Percentiles rank a stretch among this genome's conserved stretches.
Evolutionary conservation across 2,113 vertebrate species (phyloP).

Genomic region (Xenotilapia leptura): DNA sequence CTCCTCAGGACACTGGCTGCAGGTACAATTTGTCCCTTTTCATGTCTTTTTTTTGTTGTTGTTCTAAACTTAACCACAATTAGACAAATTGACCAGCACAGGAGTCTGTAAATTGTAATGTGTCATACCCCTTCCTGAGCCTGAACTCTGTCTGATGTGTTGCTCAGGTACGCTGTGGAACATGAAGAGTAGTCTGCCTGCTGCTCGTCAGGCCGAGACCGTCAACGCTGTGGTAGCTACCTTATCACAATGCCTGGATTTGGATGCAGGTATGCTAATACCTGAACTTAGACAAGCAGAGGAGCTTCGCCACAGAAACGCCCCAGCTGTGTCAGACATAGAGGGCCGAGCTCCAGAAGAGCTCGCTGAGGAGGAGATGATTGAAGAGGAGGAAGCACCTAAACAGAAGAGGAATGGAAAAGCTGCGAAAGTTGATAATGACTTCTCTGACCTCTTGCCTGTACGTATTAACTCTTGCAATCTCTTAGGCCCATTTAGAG

Average conservation of each 20-base stretch:
- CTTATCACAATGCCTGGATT: conserved; percentile 77
- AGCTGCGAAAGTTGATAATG: conserved; percentile 50
- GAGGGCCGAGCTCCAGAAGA: conserved; percentile 16
- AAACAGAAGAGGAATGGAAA: conserved; percentile 59
- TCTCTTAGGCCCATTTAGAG: neutral
- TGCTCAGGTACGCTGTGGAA: conserved; percentile 81
- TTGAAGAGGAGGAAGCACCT: conserved; percentile 67
- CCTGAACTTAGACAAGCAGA: conserved; percentile 73
- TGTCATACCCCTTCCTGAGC: neutral
- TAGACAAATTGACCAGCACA: neutral
- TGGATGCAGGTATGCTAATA: conserved; percentile 74
- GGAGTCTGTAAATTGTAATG: neutral
- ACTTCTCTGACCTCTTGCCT: conserved; percentile 86
- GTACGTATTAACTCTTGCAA: conserved; percentile 68
- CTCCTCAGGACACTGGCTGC: conserved; percentile 84
- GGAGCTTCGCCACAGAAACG: conserved; percentile 35
- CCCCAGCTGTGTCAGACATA: neutral
- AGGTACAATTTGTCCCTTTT: conserved; percentile 65
- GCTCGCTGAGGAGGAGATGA: conserved; percentile 48
- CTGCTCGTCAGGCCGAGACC: conserved; percentile 78
- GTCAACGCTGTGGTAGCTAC: conserved; percentile 81
- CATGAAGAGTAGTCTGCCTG: conserved; percentile 79
- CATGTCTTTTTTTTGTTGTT: neutral
- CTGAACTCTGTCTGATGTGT: neutral
- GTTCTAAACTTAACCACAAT: neutral